Evolutionary conservation across 1,140 invertebrate species (phyloP).

Genomic region (Nixonia krombeini): DNA sequence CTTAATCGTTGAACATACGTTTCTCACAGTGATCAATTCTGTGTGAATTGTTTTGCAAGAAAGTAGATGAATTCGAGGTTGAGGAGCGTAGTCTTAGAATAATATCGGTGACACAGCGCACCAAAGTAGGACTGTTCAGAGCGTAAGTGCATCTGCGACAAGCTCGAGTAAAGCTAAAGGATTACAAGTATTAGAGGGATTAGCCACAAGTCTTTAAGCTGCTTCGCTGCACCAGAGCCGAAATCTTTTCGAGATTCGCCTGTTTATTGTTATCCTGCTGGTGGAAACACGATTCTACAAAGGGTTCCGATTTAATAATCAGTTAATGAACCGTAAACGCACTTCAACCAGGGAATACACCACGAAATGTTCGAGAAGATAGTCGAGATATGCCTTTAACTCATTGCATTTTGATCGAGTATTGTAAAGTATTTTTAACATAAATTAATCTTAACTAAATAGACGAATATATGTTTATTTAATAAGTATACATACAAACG

Average conservation of each 20-base stretch:
- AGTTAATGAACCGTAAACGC: background rate
- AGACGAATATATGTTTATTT: too few species aligned
- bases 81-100: slow-evolving; percentile 56
- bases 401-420: too few species aligned
- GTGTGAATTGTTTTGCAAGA: too few species aligned
- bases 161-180: slow-evolving; percentile 63
- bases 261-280: slow-evolving; percentile 39
- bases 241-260: slow-evolving; percentile 50
- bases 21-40: too few species aligned
- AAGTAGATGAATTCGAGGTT: slow-evolving; percentile 21
- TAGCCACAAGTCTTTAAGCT: slow-evolving; percentile 51
- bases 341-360: background rate
- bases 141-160: slow-evolving; percentile 64
- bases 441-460: too few species aligned
- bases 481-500: too few species aligned
- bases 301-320: slow-evolving; percentile 31
- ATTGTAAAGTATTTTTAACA: too few species aligned
- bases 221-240: slow-evolving; percentile 27
- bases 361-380: too few species aligned
- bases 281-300: slow-evolving; percentile 39
- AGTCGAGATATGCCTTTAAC: too few species aligned
- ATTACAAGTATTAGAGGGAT: slow-evolving; percentile 65
- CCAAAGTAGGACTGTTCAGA: slow-evolving; percentile 25
- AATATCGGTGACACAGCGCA: slow-evolving; percentile 34
- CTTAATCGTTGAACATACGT: too few species aligned